Base-by-base conservation (phyloP, 2,113 vertebrate species). In the Trematomus loennbergii region DNA sequence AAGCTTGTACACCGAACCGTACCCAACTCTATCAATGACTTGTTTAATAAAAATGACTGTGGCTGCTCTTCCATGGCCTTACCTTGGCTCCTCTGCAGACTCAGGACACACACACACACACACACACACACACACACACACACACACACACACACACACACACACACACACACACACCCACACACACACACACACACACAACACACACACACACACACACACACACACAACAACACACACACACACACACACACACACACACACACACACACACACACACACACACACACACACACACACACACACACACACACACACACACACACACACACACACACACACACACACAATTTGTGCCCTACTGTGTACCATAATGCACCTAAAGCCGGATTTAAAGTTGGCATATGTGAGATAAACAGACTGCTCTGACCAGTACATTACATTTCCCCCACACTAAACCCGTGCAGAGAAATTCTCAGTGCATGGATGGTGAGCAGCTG, bases 351-450 rank as follows among this genome's bases (percentile, higher is more conserved):
- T 74, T 83, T 84, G 50, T 48, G 16, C 62, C 17, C 15, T 54
- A 59, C 54, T 60, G 1, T 88, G 81, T 74, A 76, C 70, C 66
- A 78, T 74, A 71, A 43, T 83, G 72, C 53, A 87, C 73, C 60
- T 66, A 88, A 85, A 88, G 72, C 81, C 11, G 61, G 77, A 86
- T 91, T 89, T 89, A 72, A 87, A 85, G 52, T 88, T 80, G 79
- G 75, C 76, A 76, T 72, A 85, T 48, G 45, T 81, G 86, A 86
- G 83, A 88, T 86, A 87, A 88, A 81, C 78, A 82, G 70, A 58
- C 25, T 60, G 36, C 67, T 72, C 79, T 69, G 87, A 73, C 66
- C 62, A 68, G 69, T 67, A 71, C 69, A 83, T 86, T 72, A 74
- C 79, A 83, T 70, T 12, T 46, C 59, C 5, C 50, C n/a, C 33